Base-by-base conservation (phyloP, 1,140 invertebrate genomes). In the Drosophila pseudoobscura region DNA sequence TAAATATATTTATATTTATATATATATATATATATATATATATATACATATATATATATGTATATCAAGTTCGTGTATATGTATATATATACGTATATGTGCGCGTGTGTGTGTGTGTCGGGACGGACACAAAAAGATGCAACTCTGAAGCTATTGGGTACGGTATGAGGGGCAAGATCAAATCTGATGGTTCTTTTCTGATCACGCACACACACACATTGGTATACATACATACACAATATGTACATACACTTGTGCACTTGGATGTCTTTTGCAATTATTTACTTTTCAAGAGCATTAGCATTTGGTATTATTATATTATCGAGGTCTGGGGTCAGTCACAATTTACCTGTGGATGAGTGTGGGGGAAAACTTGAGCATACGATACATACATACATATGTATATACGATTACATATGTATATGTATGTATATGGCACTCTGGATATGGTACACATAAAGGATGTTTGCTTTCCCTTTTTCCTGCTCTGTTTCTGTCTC, bases 261-360 rank as follows among this genome's bases (percentile, higher is more conserved):
- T 35, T 35, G 35, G 31, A 35, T 4, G 11, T 35, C 0, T 35
- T 11, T 35, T 11, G 35, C 29, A 2, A 31, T 31, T 31, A 8
- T 31, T 31, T 8, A 31, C 29, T 31, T 8, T 8, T 31, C 29
- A 31, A 31, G 29, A 8, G 29, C 2, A 22, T 29, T 8, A 20
- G 24, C 31, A 31, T 31, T 31, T 2, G 15, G 22, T 46, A 61
- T 45, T 29, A n/a, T 50, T 22, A 26, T 50, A 24, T 50, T 41
- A 15, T 41, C 24, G 31, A n/a, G 35, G 59, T 54, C 52, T 26
- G 1, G 50, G 65, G 51, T 69, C 35, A 59, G 62, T 55, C 56
- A 55, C 57, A 78, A 78, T 72, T 78, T 78, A 78, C 75, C 75
- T 78, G 75, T 43, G 56, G 51, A 54, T 66, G 57, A 53, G 71